Base-by-base conservation (phyloP, 1,140 invertebrate species). In the Bombus terrestris region DNA sequence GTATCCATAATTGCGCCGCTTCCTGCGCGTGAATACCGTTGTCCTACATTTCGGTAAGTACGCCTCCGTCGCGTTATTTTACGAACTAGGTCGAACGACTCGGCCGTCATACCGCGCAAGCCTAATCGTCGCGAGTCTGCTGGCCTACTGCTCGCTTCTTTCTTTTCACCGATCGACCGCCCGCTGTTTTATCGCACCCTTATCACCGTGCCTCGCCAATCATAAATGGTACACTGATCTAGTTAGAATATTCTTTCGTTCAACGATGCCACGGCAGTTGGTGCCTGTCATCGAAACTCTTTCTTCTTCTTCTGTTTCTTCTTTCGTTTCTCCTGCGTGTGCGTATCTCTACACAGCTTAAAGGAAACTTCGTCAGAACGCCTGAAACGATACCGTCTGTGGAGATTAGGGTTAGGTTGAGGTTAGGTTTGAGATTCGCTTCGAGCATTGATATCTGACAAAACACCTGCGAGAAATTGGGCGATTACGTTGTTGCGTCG, bases 1-100 rank as follows among this genome's bases (percentile, higher is more conserved):
- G 71, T 75, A 81, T 81, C 71, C 79, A 71, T 85, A 81, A 74
- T 81, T 85, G 85, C 59, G 57, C 15, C 35, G 59, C 78, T 85
- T 85, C 83, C 78, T 81, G 83, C 86, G 83, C 77, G 77, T 80
- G 83, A 76, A 87, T 71, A 85, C 75, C 39, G 59, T 57, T 88
- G 84, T 86, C 87, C 87, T 69, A 88, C 84, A 86, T 88, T 88
- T 86, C 83, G 77, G 68, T 69, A 78, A 88, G 74, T 77, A 86
- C 78, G 79, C 64, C 77, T 73, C 77, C 64, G 76, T 59, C 76
- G 68, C 68, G 84, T 78, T 71, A 81, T 85, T 85, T 82, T 74
- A 62, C 74, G 80, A 88, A 83, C 74, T 86, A 74, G 79, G 78
- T 85, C 85, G 84, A 47, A 73, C 64, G 59, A 64, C 66, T 77